These are phyloP conservation scores for Micrasema minimum DNA, from an alignment of 1,140 invertebrate species.

Conservation along the genomic window DNA sequence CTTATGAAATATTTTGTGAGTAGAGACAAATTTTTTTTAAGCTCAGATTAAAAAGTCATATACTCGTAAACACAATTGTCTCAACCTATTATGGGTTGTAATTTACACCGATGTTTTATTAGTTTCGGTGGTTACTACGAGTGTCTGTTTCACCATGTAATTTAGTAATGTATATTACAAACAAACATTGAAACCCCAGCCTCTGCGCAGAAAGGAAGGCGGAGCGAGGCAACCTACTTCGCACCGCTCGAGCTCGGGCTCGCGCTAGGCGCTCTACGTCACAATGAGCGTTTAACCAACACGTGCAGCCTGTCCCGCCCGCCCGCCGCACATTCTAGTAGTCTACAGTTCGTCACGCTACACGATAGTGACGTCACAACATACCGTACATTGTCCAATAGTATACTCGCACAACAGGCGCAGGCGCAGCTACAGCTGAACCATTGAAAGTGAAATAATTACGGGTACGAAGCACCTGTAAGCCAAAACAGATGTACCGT, in stretches of 20 bases:
- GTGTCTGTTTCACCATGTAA: no score
- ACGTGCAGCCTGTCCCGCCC: neutral
- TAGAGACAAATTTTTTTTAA: no score
- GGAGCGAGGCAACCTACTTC: conserved; percentile 38
- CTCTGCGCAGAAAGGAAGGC: conserved; percentile 16
- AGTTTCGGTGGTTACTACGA: no score
- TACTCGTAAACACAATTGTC: no score
- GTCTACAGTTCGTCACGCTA: conserved; percentile 1
- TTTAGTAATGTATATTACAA: no score
- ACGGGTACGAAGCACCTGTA: neutral
- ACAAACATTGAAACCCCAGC: conserved; percentile 1
- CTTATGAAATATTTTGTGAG: no score
- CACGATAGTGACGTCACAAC: conserved; percentile 29
- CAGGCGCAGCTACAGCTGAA: neutral
- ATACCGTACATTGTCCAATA: conserved; percentile 13
- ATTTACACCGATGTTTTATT: no score
- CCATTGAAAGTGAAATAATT: conserved; percentile 32
- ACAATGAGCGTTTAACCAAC: neutral
- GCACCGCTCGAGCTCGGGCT: no score
- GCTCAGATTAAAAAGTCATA: no score
- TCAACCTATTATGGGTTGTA: no score
- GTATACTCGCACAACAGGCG: neutral
- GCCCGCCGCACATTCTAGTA: neutral
- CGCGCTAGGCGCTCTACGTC: no score
- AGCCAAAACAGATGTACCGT: no score